Evolutionary conservation across 1,140 invertebrate genomes (phyloP).

Genomic region (Hyposmocoma kahamanoa): DNA sequence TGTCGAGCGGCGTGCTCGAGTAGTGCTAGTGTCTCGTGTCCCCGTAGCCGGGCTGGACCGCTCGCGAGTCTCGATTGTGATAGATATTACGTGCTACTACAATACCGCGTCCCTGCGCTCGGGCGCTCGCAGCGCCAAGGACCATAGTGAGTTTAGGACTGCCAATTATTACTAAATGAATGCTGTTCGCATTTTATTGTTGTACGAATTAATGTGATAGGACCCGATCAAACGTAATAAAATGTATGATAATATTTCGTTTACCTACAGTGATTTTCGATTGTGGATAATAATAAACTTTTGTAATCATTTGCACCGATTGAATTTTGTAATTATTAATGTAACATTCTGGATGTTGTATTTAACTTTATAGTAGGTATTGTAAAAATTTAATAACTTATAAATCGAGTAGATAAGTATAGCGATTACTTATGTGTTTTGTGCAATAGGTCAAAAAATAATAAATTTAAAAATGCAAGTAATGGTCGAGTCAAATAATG

Average conservation of each 20-base stretch:
- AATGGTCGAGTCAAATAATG: conserved; percentile 15
- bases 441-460: conserved; percentile 58
- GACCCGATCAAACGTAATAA: conserved; percentile 38
- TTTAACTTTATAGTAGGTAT: conserved; percentile 59
- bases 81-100: neutral
- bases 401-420: conserved; percentile 56
- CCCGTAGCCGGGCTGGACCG: neutral
- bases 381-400: conserved; percentile 61
- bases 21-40: neutral
- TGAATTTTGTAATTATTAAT: conserved; percentile 69
- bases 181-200: conserved; percentile 57
- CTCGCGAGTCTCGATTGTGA: neutral
- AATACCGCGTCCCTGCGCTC: neutral
- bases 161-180: conserved; percentile 58
- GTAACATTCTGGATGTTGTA: conserved; percentile 67
- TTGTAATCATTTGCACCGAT: conserved; percentile 66
- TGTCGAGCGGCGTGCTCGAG: neutral
- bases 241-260: conserved; percentile 48
- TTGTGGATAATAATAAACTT: conserved; percentile 41
- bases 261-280: conserved; percentile 45
- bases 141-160: conserved; percentile 58
- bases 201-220: conserved; percentile 60
- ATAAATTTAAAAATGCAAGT: conserved; percentile 38
- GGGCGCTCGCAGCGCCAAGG: conserved; percentile 23
- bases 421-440: conserved; percentile 54